Evolutionary conservation across 2,797 vertebrate species (phyloP), one percentile per base, ranked within the genome.

Genomic region (Sebastolobus alascanus): DNA sequence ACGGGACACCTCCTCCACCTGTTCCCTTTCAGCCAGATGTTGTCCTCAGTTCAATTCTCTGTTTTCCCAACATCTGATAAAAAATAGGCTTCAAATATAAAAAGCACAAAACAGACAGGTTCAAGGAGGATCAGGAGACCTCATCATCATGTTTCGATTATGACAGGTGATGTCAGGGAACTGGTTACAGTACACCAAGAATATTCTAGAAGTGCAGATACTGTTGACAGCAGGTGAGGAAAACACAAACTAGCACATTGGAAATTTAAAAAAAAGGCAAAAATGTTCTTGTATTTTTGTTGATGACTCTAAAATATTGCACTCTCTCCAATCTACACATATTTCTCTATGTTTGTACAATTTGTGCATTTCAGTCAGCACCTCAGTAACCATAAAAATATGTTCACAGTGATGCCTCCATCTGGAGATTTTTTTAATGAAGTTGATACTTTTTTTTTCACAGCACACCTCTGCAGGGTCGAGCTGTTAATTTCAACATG

Each of bases 1-100:
- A 83, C 76, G 75, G 83, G 86, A 87, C 82, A 33, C 65, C 50
- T 22, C 50, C 50, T 68, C 71, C 80, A 87, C 77, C 80, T 69
- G 72, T 68, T 83, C 67, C 37, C 80, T 55, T 75, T 86, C 69
- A 68, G 68, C 75, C 82, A 75, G 46, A 88, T 55, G 80, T 66
- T 73, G 60, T 75, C 74, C 82, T 85, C 76, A 16, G 16, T 72
- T 87, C 40, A 68, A 58, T 80, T 77, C 76, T 74, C 67, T 40
- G 33, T 73, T 80, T 82, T 79, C 61, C 38, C 75, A 50, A 73
- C 16, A 29, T 61, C 73, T 66, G 73, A 86, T 81, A 61, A 83
- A 79, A 77, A 66, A 58, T 16, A 16, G 12, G 4, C 25, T 82
- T 54, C n/a, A 58, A 65, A 82, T 59, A 77, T 84, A 84, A 79